Percentiles rank a stretch among this genome's conserved stretches.
phyloP scores from a whole-genome alignment of 2,113 vertebrate species.

The Sorex fumeus region DNA sequence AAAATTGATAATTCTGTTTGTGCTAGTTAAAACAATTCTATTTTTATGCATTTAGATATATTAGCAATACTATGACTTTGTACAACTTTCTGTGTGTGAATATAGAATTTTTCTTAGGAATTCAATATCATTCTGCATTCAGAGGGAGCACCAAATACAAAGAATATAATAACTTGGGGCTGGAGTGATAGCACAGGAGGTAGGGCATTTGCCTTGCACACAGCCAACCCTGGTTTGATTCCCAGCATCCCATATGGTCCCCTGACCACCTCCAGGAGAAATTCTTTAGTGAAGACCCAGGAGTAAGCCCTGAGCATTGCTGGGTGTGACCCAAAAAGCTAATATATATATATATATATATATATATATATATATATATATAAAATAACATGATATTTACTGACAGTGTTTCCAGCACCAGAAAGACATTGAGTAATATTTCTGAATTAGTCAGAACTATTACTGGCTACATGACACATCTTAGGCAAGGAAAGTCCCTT shows the following conservation, averaged over 20 bases:
- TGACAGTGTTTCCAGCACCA: background rate
- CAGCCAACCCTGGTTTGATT: too few relatives aligned
- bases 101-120: conserved; percentile 17
- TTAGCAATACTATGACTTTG: background rate
- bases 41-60: conserved; percentile 26
- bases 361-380: too few relatives aligned
- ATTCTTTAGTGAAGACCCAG: too few relatives aligned
- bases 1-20: conserved; percentile 23
- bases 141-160: background rate
- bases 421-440: conserved; percentile 41
- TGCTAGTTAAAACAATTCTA: background rate
- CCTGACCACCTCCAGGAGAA: too few relatives aligned
- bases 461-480: conserved; percentile 56
- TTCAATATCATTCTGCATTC: background rate
- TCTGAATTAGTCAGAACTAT: conserved; percentile 60
- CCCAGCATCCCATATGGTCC: too few relatives aligned
- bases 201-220: too few relatives aligned
- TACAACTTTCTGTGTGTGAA: background rate
- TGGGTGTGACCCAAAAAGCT: too few relatives aligned
- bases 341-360: too few relatives aligned
- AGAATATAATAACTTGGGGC: conserved; percentile 27
- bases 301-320: too few relatives aligned
- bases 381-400: background rate
- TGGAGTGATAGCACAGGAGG: too few relatives aligned
- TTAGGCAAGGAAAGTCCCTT: conserved; percentile 55